A percentile compares a stretch with the other conserved stretches of the same genome.
These are phyloP conservation scores for Drosophila paranaensis DNA, from an alignment of 2,888 invertebrate species.

Conservation along the genomic window DNA sequence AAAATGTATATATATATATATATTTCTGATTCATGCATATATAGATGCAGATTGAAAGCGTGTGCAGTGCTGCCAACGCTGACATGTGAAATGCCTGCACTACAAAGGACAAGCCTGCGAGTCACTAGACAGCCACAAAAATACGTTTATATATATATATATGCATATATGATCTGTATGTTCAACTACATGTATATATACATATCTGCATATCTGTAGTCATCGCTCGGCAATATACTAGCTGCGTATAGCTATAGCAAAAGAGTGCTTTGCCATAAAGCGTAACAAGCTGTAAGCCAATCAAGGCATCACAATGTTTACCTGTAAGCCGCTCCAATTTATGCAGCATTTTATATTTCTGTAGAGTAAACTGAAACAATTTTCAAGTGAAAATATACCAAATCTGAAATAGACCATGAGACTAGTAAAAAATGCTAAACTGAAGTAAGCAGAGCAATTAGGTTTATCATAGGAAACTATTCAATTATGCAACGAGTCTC, in stretches of 20 bases:
- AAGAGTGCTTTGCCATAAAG: neutral
- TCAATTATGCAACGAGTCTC: too few species aligned
- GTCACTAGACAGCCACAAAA: conserved; percentile 5
- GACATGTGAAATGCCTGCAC: neutral
- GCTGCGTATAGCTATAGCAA: neutral
- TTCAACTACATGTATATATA: neutral
- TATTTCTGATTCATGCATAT: neutral
- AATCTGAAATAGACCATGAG: neutral
- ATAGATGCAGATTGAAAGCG: neutral
- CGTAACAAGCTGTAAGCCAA: conserved; percentile 1
- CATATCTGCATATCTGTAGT: neutral
- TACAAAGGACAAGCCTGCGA: conserved; percentile 6
- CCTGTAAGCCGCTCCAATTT: neutral
- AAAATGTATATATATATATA: neutral
- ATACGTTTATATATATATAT: neutral
- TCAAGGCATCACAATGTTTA: conserved; percentile 9
- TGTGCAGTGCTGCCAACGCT: neutral
- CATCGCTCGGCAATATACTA: too few species aligned
- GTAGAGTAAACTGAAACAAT: neutral
- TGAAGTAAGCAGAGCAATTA: neutral
- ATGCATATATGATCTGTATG: neutral
- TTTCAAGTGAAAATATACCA: neutral
- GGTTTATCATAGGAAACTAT: neutral
- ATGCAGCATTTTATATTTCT: neutral
- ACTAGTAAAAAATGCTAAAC: neutral